These are phyloP conservation scores for Trachymyrmex septentrionalis DNA, from an alignment of 1,140 invertebrate species.

Conservation along the genomic window DNA sequence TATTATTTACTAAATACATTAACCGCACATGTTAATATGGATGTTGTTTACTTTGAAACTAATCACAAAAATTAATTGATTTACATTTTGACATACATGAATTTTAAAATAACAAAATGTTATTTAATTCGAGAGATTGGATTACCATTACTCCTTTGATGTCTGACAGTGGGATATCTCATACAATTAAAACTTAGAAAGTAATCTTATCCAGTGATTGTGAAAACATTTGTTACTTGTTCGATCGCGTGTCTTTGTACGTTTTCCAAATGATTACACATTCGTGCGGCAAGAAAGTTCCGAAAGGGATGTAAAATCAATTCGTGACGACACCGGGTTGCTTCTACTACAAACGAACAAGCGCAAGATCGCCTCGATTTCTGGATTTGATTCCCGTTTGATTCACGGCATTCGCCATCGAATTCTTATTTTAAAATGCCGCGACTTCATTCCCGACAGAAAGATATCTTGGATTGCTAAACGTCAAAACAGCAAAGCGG, in stretches of 20 bases:
- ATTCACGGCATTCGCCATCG: slow-evolving; percentile 48
- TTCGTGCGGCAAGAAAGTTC: background rate
- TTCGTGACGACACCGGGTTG: slow-evolving; percentile 66
- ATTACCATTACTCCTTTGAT: too few species aligned
- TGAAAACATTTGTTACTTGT: slow-evolving; percentile 53
- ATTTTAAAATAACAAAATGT: too few species aligned
- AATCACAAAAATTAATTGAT: too few species aligned
- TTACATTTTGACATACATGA: too few species aligned
- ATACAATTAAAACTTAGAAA: background rate
- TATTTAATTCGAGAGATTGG: too few species aligned
- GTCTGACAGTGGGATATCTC: background rate
- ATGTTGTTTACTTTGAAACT: too few species aligned
- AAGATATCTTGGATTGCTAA: background rate
- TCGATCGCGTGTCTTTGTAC: slow-evolving; percentile 28
- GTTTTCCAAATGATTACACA: background rate
- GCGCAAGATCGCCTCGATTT: slow-evolving; percentile 68
- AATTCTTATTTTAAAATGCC: slow-evolving; percentile 64
- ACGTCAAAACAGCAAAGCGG: background rate
- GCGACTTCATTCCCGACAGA: background rate
- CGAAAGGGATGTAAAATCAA: slow-evolving; percentile 62
- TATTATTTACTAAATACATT: too few species aligned
- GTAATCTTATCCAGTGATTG: background rate
- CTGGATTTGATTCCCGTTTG: slow-evolving; percentile 68
- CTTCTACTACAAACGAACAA: slow-evolving; percentile 61
- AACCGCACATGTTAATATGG: too few species aligned